Conservation (phyloP, 1,140 invertebrate species). For the Palaemon carinicauda region DNA sequence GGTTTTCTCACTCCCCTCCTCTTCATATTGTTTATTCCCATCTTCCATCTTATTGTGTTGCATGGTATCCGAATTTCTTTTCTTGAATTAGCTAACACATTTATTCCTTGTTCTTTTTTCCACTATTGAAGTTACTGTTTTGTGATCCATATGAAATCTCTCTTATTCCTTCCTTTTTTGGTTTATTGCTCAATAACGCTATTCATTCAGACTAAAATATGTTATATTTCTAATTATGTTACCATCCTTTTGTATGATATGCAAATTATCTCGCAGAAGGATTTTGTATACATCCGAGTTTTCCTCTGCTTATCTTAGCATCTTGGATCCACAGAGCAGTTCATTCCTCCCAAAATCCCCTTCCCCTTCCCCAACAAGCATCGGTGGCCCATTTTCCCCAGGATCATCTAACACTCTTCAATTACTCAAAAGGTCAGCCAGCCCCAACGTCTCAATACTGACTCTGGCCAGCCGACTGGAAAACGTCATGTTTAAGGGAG, state of each 20-base stretch:
- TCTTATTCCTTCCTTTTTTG: too few species aligned
- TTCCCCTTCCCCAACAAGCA: background rate
- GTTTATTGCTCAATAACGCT: too few species aligned
- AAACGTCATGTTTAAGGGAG: slow-evolving; percentile 34
- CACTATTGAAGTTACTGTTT: too few species aligned
- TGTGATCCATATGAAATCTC: too few species aligned
- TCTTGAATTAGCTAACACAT: too few species aligned
- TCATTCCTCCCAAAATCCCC: too few species aligned
- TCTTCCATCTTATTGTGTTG: too few species aligned
- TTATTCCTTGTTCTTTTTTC: too few species aligned
- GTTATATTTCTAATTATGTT: background rate
- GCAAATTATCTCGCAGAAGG: background rate
- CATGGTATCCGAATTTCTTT: too few species aligned
- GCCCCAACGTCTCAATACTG: slow-evolving; percentile 30
- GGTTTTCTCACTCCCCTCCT: too few species aligned
- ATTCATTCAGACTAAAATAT: too few species aligned
- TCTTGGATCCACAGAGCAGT: background rate
- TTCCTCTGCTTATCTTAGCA: background rate
- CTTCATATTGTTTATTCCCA: too few species aligned
- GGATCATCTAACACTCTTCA: background rate
- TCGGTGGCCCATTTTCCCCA: background rate
- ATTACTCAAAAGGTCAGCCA: slow-evolving; percentile 16
- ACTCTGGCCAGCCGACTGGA: background rate
- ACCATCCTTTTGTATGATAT: background rate
- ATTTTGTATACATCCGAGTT: background rate